Evolutionary conservation across 2,888 invertebrate species (phyloP), one percentile per base, ranked within the genome.

Genomic region (Tiphia femorata): DNA sequence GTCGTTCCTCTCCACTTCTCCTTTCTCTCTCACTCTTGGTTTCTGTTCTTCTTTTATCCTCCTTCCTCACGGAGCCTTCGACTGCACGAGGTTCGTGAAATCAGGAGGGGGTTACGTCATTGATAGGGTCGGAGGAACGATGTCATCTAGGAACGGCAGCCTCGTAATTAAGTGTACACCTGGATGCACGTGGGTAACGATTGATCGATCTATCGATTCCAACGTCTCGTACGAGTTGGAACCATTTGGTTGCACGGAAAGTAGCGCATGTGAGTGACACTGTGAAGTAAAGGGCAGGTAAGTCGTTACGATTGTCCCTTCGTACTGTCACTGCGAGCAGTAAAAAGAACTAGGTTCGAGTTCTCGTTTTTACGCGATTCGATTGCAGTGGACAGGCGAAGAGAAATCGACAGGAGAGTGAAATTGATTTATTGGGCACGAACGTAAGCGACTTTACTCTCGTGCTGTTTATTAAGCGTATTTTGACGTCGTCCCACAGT

Each of bases 81-180:
- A 27, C 17, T 37, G 35, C 41, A 38, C 41, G 52, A 62, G 55
- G 25, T 33, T n/a, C n/a, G n/a, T n/a, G n/a, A 43, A 49, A 44
- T 52, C 30, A 35, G 38, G 10, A 27, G 14, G 14, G 40, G 38
- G 23, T 57, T 60, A 33, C 50, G 44, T 53, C 61, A 56, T 2
- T 27, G 7, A 0, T 14, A 55, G 49, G 49, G 52, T 21, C 49
- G 12, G 46, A n/a, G n/a, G 33, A 40, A 52, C 59, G 49, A 64
- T 70, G 73, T 73, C 71, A 71, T 69, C 71, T 60, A 42, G 66
- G 70, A 67, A 62, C 47, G 54, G 52, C 50, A 33, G 40, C 6
- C 42, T 52, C 61, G 62, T 69, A 73, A 75, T 75, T 73, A 67
- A 68, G 63, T 66, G 63, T 64, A 8, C 62, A 58, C 60, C 67